Evolutionary conservation across 2,113 vertebrate species (phyloP).

Genomic region (Micromys minutus): DNA sequence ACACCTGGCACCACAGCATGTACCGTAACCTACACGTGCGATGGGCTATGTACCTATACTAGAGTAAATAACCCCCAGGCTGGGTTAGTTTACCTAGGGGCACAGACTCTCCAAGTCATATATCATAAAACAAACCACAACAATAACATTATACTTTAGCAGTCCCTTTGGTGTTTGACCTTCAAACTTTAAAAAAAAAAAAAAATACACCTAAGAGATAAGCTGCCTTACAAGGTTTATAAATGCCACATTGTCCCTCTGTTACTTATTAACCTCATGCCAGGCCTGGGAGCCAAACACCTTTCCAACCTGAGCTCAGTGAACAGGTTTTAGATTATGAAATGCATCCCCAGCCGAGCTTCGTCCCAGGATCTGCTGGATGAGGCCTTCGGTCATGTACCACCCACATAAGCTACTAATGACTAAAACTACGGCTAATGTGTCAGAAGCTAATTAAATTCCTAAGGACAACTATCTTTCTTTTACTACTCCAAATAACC

Average conservation of each 20-base stretch:
- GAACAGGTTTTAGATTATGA: not conserved
- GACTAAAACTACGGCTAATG: not conserved
- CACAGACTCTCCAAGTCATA: constrained; percentile 28
- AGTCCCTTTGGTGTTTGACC: constrained; percentile 47
- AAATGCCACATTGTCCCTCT: constrained; percentile 51
- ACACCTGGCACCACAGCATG: not conserved
- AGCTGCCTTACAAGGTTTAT: not conserved
- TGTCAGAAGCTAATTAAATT: constrained; percentile 11
- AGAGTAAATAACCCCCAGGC: constrained; percentile 30
- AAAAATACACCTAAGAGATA: constrained; percentile 50
- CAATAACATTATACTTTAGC: constrained; percentile 37
- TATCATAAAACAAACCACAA: constrained; percentile 65
- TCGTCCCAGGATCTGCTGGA: not conserved
- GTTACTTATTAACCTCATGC: constrained; percentile 67
- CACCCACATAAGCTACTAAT: not conserved
- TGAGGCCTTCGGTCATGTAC: not conserved
- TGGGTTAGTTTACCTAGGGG: constrained; percentile 41
- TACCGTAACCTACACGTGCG: not conserved
- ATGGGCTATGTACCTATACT: not conserved
- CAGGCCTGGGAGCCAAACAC: constrained; percentile 21
- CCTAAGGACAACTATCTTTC: not conserved
- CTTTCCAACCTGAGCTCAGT: not conserved
- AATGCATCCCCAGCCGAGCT: not conserved
- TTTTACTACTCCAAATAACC: not conserved
- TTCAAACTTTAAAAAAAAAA: constrained; percentile 68